Conservation (phyloP, 37 sponge, comb jelly and placozoan genomes). For the Ephydatia muelleri region DNA sequence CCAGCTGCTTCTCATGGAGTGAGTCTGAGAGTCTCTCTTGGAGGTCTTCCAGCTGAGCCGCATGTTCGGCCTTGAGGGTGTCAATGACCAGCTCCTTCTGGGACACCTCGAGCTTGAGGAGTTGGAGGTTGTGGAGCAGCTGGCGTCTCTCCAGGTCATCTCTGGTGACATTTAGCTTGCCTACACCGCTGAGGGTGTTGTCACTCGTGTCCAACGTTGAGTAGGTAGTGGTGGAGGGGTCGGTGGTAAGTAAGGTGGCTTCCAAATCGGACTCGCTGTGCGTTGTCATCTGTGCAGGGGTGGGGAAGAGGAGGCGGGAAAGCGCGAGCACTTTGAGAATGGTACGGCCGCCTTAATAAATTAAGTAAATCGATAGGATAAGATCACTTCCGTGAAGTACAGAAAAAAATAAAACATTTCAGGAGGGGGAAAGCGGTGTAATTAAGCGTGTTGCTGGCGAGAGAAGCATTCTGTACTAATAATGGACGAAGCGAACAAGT, state of each 20-base stretch:
- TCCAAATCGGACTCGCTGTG: slow-evolving; percentile 16
- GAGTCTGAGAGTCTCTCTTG: slow-evolving; percentile 70
- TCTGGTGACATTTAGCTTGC: slow-evolving; percentile 26
- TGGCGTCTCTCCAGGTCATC: slow-evolving; percentile 71
- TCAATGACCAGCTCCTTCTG: slow-evolving; percentile 81
- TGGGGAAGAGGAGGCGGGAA: background rate
- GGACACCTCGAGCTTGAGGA: slow-evolving; percentile 80
- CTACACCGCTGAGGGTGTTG: background rate
- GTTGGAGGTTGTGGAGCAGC: slow-evolving; percentile 68
- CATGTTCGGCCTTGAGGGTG: slow-evolving; percentile 57
- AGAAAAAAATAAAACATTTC: background rate
- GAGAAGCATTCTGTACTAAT: background rate
- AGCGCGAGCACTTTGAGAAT: background rate
- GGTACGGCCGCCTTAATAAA: background rate
- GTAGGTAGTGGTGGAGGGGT: slow-evolving; percentile 27
- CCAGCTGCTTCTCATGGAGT: slow-evolving; percentile 64
- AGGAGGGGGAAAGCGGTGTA: background rate
- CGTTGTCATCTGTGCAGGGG: background rate
- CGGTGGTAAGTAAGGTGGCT: slow-evolving; percentile 9
- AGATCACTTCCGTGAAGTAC: background rate
- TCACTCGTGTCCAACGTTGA: slow-evolving; percentile 51
- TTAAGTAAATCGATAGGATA: background rate
- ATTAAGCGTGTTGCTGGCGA: background rate
- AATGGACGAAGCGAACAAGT: background rate
- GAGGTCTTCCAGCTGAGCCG: slow-evolving; percentile 62